Percentiles rank a stretch among this genome's conserved stretches.
Conservation (phyloP, 2,888 invertebrate species). For the Branchellion lobata region DNA sequence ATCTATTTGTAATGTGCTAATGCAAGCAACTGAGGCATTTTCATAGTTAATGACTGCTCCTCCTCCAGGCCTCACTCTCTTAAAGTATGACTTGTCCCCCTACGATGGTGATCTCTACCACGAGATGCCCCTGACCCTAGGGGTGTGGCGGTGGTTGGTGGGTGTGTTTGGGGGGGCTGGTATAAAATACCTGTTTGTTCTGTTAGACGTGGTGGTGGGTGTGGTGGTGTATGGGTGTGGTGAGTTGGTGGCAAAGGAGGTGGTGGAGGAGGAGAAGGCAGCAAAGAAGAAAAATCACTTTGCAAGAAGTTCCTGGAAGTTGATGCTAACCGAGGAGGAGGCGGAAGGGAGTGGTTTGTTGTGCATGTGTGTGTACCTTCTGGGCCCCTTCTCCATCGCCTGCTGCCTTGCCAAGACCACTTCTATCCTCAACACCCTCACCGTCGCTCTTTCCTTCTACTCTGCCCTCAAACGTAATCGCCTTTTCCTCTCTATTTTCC, state of each 20-base stretch:
- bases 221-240: constrained; percentile 73
- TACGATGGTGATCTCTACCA: constrained; percentile 84
- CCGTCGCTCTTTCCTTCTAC: constrained; percentile 73
- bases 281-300: constrained; percentile 42
- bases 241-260: constrained; percentile 69
- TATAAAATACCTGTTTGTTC: constrained; percentile 44
- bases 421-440: constrained; percentile 83
- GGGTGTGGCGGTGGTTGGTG: constrained; percentile 53
- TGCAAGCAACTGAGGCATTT: too few species aligned
- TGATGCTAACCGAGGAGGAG: constrained; percentile 45
- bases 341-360: constrained; percentile 45
- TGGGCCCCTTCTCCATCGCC: constrained; percentile 76
- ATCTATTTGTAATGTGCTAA: too few species aligned
- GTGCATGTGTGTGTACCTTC: constrained; percentile 49
- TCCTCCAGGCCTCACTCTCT: constrained; percentile 71
- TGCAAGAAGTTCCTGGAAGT: constrained; percentile 40
- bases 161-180: constrained; percentile 51
- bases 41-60: too few species aligned
- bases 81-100: constrained; percentile 77
- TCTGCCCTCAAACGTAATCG: constrained; percentile 68
- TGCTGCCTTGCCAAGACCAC: constrained; percentile 86
- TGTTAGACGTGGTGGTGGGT: constrained; percentile 76
- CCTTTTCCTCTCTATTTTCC: constrained; percentile 67
- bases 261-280: constrained; percentile 55
- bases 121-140: constrained; percentile 65